These are phyloP conservation scores for Galeopterus variegatus DNA, from an alignment of 2,113 vertebrate genomes.

Conservation along the genomic window DNA sequence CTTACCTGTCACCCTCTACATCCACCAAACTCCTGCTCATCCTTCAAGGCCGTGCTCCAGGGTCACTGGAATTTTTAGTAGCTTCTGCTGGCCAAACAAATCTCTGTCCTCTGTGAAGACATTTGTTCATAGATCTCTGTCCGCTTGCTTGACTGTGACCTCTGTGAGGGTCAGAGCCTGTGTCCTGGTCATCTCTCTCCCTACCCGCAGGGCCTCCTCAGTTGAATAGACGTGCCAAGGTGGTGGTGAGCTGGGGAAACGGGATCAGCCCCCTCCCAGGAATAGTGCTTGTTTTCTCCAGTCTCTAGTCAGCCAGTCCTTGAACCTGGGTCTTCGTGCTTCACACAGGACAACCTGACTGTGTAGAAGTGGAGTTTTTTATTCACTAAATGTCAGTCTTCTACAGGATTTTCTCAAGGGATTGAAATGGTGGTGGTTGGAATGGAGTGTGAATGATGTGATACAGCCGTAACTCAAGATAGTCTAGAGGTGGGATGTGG, in stretches of 20 bases:
- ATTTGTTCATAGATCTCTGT: background rate
- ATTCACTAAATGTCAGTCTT: background rate
- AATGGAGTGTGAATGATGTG: background rate
- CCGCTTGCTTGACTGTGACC: background rate
- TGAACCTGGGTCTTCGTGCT: background rate
- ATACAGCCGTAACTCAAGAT: background rate
- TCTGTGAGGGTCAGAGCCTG: background rate
- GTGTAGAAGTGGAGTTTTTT: background rate
- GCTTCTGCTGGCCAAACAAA: background rate
- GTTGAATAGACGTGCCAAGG: too few relatives aligned
- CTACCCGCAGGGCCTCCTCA: background rate
- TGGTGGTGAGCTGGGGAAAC: background rate
- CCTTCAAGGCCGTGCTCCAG: background rate
- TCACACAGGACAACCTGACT: background rate
- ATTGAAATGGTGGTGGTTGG: background rate
- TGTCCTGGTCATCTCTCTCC: background rate
- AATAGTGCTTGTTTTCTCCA: background rate
- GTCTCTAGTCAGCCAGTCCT: background rate
- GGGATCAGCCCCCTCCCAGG: background rate
- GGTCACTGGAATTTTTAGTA: background rate
- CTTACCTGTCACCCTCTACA: background rate
- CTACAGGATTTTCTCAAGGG: conserved; percentile 42
- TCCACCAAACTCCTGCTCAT: background rate
- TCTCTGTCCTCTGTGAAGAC: background rate
- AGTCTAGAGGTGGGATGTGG: background rate